phyloP scores from a whole-genome alignment of 2,113 vertebrate species.

The Antigone vipio region DNA sequence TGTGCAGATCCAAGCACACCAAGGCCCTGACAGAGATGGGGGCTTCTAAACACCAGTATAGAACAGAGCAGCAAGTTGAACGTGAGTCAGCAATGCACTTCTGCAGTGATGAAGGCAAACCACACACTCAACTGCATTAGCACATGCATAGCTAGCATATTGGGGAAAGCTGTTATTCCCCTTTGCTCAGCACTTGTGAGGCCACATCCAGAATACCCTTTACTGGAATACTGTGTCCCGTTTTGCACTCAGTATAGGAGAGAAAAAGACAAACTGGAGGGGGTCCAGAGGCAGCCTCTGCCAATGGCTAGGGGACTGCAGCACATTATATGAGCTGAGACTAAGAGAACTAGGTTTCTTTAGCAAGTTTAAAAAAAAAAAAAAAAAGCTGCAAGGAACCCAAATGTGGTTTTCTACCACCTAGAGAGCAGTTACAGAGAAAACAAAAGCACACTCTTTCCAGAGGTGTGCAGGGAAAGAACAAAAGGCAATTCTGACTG shows the following conservation, averaged over 20 bases:
- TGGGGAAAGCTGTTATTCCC: background rate
- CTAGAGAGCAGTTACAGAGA: background rate
- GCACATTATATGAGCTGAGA: background rate
- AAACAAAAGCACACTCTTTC: background rate
- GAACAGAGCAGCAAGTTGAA: background rate
- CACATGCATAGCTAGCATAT: background rate
- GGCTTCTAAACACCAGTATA: background rate
- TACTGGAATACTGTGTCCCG: background rate
- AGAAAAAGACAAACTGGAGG: background rate
- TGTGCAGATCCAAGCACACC: background rate
- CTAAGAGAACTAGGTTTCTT: background rate
- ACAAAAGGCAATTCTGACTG: background rate
- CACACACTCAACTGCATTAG: background rate
- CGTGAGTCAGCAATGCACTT: background rate
- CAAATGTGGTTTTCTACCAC: background rate
- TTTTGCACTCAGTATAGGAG: background rate
- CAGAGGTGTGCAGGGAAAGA: background rate
- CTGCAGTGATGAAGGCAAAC: background rate
- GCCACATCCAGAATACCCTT: background rate
- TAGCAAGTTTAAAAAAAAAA: background rate
- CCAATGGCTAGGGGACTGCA: background rate
- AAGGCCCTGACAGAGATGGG: background rate
- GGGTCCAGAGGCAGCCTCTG: background rate
- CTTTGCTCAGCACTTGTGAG: background rate
- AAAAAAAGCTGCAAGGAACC: background rate